Conservation (phyloP, 2,113 vertebrate species). For the Sclerurus mexicanus region DNA sequence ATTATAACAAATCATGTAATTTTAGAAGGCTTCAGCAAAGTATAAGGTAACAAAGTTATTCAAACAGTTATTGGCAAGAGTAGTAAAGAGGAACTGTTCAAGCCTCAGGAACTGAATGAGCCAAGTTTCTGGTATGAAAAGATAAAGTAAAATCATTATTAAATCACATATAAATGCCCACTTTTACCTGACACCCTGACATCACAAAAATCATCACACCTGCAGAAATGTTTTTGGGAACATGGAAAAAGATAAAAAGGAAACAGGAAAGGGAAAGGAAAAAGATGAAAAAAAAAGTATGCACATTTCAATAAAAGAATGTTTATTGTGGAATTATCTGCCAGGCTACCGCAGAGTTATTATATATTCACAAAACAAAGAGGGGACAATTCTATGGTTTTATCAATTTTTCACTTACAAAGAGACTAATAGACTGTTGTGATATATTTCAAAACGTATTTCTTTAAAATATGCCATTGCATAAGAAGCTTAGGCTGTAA, state of each 20-base stretch:
- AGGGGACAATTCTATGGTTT: not conserved
- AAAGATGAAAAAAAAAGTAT: not conserved
- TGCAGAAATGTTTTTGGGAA: not conserved
- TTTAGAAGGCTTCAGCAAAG: constrained; percentile 16
- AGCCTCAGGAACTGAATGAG: not conserved
- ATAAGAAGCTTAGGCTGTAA: not conserved
- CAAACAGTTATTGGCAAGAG: not conserved
- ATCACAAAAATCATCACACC: not conserved
- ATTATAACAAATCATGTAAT: not conserved
- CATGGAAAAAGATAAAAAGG: not conserved
- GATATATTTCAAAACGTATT: not conserved
- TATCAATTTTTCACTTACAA: not conserved
- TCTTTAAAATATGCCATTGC: not conserved
- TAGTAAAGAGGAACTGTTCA: not conserved
- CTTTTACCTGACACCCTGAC: not conserved
- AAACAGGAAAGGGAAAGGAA: not conserved
- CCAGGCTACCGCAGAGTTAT: not conserved
- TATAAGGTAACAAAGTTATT: not conserved
- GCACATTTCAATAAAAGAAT: not conserved
- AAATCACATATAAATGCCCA: not conserved
- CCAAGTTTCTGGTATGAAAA: not conserved
- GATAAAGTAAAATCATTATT: not conserved
- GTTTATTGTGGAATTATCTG: not conserved
- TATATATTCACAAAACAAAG: not conserved
- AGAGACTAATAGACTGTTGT: not conserved